A percentile compares a stretch with the other conserved stretches of the same genome.
These are phyloP conservation scores for Lemur catta DNA, from an alignment of 2,797 vertebrate species.

Conservation along the genomic window DNA sequence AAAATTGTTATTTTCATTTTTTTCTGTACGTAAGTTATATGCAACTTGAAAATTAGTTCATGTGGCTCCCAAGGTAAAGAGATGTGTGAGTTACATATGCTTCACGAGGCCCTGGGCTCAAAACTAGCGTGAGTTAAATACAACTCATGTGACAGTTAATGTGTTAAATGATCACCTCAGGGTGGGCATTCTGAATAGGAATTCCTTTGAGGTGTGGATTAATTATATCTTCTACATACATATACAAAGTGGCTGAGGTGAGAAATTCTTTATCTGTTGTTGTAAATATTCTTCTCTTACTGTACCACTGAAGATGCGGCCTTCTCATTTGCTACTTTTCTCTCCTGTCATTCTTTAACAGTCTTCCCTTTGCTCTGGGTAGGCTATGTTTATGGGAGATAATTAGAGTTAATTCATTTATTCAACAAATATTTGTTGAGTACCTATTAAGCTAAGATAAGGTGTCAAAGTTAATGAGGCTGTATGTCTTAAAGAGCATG, in stretches of 20 bases:
- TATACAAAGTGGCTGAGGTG: background rate
- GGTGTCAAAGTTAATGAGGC: background rate
- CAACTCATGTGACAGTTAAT: too few species aligned
- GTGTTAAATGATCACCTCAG: background rate
- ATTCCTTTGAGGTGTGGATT: conserved; percentile 2
- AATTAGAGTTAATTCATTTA: background rate
- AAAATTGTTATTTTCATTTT: too few species aligned
- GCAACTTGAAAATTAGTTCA: too few species aligned
- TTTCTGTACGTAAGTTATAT: too few species aligned
- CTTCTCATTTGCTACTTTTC: conserved; percentile 17
- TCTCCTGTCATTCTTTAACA: background rate
- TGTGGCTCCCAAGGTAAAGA: too few species aligned
- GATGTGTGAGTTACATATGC: too few species aligned
- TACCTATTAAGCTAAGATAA: conserved; percentile 41
- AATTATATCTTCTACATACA: background rate
- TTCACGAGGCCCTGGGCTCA: too few species aligned
- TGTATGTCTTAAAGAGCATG: background rate
- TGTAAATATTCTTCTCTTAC: background rate
- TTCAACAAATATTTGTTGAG: conserved; percentile 19
- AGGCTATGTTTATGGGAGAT: background rate
- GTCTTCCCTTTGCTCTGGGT: background rate
- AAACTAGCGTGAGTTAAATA: too few species aligned
- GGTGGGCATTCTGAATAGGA: background rate
- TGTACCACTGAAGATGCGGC: background rate
- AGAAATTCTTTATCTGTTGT: conserved; percentile 45